These are phyloP conservation scores for Pyrgus malvae DNA, from an alignment of 2,888 invertebrate species.

Conservation along the genomic window DNA sequence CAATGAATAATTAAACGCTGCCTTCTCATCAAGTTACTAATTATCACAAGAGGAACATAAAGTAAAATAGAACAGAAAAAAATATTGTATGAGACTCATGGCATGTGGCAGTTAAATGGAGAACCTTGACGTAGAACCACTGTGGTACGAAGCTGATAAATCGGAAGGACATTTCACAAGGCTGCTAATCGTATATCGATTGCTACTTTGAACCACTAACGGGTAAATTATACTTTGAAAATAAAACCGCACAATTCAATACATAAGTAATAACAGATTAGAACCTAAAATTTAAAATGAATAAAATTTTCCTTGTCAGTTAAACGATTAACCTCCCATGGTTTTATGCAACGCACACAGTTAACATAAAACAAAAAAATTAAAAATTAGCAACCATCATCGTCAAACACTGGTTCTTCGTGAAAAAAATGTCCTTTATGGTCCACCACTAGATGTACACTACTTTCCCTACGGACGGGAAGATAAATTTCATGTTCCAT, in stretches of 20 bases:
- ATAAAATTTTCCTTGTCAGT: too few relatives aligned
- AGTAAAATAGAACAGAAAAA: too few relatives aligned
- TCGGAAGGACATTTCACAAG: conserved; percentile 1
- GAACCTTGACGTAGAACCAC: conserved; percentile 5
- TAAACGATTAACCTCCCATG: too few relatives aligned
- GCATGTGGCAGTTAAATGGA: neutral
- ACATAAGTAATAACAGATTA: too few relatives aligned
- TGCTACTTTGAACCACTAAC: neutral
- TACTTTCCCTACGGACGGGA: conserved; percentile 6
- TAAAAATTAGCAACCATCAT: conserved; percentile 20
- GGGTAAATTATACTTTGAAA: too few relatives aligned
- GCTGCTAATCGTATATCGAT: conserved; percentile 10
- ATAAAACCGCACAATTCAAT: too few relatives aligned
- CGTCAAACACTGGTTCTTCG: conserved; percentile 8
- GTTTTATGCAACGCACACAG: neutral
- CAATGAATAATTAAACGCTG: too few relatives aligned
- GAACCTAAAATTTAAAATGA: too few relatives aligned
- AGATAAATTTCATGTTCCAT: conserved; percentile 11
- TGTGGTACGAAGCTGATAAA: neutral
- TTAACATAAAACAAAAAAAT: neutral
- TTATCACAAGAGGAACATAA: too few relatives aligned
- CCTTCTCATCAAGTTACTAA: too few relatives aligned
- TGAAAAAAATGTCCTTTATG: neutral
- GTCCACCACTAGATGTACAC: conserved; percentile 10
- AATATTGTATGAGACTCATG: too few relatives aligned